Percentiles rank a stretch among this genome's conserved stretches.
Conservation (phyloP, 2,888 invertebrate species). For the Ichneumon xanthorius region DNA sequence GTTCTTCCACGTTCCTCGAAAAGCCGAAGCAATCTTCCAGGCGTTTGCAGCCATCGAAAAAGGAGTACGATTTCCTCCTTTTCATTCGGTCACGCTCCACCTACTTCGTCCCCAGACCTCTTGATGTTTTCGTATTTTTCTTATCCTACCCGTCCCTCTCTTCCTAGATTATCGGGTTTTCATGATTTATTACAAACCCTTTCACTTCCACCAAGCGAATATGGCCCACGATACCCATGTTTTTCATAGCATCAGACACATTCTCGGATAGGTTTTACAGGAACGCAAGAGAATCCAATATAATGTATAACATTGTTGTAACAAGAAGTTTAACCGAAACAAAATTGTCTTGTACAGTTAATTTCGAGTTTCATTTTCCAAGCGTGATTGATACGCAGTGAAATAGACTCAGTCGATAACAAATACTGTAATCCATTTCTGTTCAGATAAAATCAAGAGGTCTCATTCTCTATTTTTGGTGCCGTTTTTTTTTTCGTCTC, state of each 20-base stretch:
- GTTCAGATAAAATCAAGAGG: not conserved
- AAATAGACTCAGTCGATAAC: not conserved
- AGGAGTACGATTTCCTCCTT: not conserved
- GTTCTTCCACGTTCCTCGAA: not conserved
- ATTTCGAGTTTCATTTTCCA: not conserved
- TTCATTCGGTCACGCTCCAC: conserved; percentile 4
- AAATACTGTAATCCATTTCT: not conserved
- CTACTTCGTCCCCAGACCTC: conserved; percentile 27
- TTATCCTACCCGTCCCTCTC: not conserved
- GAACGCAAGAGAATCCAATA: not conserved
- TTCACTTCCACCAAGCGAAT: conserved; percentile 71
- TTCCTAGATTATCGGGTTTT: conserved; percentile 1
- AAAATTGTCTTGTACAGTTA: not conserved
- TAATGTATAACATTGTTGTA: not conserved
- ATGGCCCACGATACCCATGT: conserved; percentile 68
- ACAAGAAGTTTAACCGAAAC: not conserved
- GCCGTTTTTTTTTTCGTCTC: conserved; percentile 1
- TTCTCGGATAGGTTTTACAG: not conserved
- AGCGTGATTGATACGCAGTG: not conserved
- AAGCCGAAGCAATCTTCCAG: conserved; percentile 19
- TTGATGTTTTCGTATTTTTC: not conserved
- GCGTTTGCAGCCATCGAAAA: conserved; percentile 11
- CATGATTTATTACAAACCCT: conserved; percentile 65
- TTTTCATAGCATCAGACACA: conserved; percentile 62
- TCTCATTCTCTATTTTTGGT: not conserved